Conservation (phyloP, 2,797 vertebrate genomes). For the Chrysocyon brachyurus region DNA sequence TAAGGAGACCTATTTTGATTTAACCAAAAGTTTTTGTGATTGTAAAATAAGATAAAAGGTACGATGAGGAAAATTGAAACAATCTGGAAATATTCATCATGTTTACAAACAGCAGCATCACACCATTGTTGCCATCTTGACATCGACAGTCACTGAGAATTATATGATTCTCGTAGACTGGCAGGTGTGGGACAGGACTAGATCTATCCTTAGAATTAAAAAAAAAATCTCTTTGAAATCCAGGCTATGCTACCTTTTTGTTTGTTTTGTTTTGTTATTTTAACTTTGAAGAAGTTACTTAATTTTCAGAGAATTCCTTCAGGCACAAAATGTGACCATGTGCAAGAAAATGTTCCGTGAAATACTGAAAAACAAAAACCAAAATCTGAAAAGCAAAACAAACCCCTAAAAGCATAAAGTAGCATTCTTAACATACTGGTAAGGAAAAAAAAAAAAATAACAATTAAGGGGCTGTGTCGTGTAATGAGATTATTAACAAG, state of each 20-base stretch:
- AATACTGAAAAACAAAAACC: neutral
- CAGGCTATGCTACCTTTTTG: neutral
- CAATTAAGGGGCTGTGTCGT: neutral
- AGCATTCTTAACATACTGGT: neutral
- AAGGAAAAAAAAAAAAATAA: neutral
- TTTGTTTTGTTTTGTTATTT: neutral
- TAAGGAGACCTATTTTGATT: constrained; percentile 46
- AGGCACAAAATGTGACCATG: neutral
- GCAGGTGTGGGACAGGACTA: neutral
- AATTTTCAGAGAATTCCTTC: neutral
- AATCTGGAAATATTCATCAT: constrained; percentile 26
- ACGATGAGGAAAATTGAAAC: neutral
- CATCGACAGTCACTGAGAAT: neutral
- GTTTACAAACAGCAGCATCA: neutral
- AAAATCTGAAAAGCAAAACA: neutral
- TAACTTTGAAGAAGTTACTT: neutral
- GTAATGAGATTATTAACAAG: constrained; percentile 45
- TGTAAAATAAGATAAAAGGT: constrained; percentile 42
- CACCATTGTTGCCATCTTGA: neutral
- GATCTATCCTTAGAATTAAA: neutral
- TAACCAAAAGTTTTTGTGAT: constrained; percentile 46
- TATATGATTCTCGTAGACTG: neutral
- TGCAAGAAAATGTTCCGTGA: neutral
- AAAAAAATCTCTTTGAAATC: neutral
- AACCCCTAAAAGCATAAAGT: neutral